Conservation (phyloP, 2,888 invertebrate genomes). For the Leucophora obtusa region DNA sequence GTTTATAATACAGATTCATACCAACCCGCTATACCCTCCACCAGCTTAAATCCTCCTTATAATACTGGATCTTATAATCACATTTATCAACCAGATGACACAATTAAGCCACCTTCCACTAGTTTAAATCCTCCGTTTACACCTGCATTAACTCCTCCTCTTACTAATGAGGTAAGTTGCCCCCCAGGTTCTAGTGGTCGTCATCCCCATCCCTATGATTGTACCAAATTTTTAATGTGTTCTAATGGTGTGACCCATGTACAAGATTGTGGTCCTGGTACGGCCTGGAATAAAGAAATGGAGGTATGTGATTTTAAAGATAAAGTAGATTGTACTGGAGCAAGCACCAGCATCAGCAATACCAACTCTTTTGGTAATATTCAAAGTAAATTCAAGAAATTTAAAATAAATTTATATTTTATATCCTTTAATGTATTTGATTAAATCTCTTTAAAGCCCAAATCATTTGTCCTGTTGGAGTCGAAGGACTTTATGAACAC, state of each 20-base stretch:
- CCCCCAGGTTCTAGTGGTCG: constrained; percentile 79
- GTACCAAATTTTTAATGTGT: constrained; percentile 82
- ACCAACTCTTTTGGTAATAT: background rate
- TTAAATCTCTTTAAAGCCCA: background rate
- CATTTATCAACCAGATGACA: background rate
- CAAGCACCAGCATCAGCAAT: background rate
- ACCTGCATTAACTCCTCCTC: background rate
- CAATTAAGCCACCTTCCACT: constrained; percentile 3
- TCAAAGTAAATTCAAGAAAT: constrained; percentile 44
- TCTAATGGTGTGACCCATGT: constrained; percentile 80
- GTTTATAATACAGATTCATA: constrained; percentile 6
- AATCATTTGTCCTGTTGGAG: constrained; percentile 78
- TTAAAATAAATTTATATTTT: no score
- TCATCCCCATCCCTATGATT: constrained; percentile 81
- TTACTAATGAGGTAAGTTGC: constrained; percentile 74
- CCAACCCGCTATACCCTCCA: background rate
- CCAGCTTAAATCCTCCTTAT: background rate
- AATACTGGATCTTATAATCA: constrained; percentile 2
- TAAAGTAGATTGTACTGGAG: constrained; percentile 79
- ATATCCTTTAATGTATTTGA: no score
- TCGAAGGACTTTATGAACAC: constrained; percentile 80
- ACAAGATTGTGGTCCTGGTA: constrained; percentile 82
- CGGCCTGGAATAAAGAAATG: constrained; percentile 80
- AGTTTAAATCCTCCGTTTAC: constrained; percentile 27
- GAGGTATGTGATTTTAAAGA: constrained; percentile 81